Evolutionary conservation across 1,140 invertebrate genomes (phyloP), one percentile per base, ranked within the genome.

Genomic region (Lordiphosa stackelbergi): DNA sequence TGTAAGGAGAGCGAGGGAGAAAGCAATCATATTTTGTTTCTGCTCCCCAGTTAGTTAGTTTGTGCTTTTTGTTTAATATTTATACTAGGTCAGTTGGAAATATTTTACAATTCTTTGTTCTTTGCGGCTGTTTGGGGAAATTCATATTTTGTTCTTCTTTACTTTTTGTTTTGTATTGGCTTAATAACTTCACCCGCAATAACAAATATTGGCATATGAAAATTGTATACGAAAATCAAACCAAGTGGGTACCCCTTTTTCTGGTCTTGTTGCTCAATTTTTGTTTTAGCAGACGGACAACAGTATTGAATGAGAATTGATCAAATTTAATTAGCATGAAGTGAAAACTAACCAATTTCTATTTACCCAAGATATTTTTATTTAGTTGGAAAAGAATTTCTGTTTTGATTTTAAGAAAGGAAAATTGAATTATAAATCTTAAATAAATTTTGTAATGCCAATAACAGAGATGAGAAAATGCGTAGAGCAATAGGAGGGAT

Each of bases 131-230:
- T 48, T 52, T 37, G 36, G 36, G 36, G 24, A 22, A 52, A 24
- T 52, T 52, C 36, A 52, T 10, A 52, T 22, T 19, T 37, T 53
- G 38, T 53, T 42, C 24, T 53, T 53, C 19, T 53, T 34, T 42
- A 11, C 19, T 31, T 24, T 35, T 42, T 36, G 28, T 11, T 13
- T 36, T 36, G 1, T 11, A 31, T 34, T 48, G 28, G 46, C 31
- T 48, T 34, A 48, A 28, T 28, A 28, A 28, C 24, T 28, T 28
- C 24, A 28, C 24, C 24, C 24, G 28, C 51, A 28, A 35, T 42
- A 42, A 53, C 24, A 28, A 28, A 53, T 42, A 53, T 35, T 53
- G 38, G 10, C 24, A 31, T 16, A 42, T 42, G 28, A 53, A 53
- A 53, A 53, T 53, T 53, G 24, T 28, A 53, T 53, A 16, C n/a